These are phyloP conservation scores for Aphyosemion australe DNA, from an alignment of 2,113 vertebrate genomes.

Conservation along the genomic window DNA sequence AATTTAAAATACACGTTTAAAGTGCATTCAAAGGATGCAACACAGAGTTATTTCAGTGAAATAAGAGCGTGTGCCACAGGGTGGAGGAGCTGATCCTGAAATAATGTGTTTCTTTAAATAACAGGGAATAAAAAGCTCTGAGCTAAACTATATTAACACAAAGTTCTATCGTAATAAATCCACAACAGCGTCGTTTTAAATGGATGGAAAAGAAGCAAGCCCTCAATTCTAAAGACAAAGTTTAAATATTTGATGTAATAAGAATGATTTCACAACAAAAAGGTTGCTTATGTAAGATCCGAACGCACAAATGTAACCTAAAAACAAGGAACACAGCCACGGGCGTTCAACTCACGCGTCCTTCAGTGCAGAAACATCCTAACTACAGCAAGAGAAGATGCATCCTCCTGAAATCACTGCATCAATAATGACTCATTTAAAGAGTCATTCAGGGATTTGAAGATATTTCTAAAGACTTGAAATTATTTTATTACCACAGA, in stretches of 20 bases:
- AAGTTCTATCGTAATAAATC: constrained; percentile 12
- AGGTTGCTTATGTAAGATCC: constrained; percentile 38
- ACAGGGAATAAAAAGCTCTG: constrained; percentile 50
- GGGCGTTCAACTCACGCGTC: constrained; percentile 5
- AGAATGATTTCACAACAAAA: not conserved
- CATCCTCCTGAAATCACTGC: not conserved
- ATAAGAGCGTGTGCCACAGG: constrained; percentile 64
- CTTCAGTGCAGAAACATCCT: constrained; percentile 9
- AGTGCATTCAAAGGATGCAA: too few species aligned
- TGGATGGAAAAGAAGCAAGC: not conserved
- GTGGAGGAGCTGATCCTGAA: constrained; percentile 69
- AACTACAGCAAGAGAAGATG: not conserved
- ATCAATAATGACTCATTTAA: not conserved
- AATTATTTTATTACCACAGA: not conserved
- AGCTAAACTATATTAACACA: constrained; percentile 60
- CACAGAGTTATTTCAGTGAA: constrained; percentile 51
- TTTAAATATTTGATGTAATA: constrained; percentile 11
- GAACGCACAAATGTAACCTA: constrained; percentile 1
- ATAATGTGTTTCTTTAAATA: constrained; percentile 79
- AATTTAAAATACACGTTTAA: too few species aligned
- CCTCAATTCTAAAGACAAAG: not conserved
- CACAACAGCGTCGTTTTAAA: constrained; percentile 6
- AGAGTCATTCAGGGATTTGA: too few species aligned
- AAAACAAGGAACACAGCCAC: constrained; percentile 13
- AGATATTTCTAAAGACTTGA: too few species aligned